These are phyloP conservation scores for Drosophila busckii DNA, from an alignment of 1,140 invertebrate genomes.

Conservation along the genomic window DNA sequence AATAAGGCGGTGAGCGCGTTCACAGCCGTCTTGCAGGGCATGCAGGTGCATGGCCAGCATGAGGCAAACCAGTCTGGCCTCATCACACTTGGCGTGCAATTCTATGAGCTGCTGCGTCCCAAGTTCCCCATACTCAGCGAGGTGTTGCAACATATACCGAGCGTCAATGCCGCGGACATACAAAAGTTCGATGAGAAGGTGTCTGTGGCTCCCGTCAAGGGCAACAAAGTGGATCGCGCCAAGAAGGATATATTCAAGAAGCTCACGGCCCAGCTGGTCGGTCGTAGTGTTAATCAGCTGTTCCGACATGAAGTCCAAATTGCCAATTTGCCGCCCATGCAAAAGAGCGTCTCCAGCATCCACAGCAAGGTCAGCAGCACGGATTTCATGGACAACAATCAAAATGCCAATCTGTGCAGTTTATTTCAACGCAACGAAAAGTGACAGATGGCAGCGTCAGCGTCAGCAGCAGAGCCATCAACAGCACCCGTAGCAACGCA, in stretches of 20 bases:
- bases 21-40: conserved; percentile 85
- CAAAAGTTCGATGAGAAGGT: conserved; percentile 92
- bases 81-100: conserved; percentile 80
- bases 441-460: conserved; percentile 40
- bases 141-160: conserved; percentile 87
- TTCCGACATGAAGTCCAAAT: conserved; percentile 93
- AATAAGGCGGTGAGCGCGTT: conserved; percentile 86
- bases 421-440: conserved; percentile 58
- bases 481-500: background rate
- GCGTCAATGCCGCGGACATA: conserved; percentile 86
- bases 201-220: conserved; percentile 83
- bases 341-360: conserved; percentile 8
- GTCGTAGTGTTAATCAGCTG: conserved; percentile 88
- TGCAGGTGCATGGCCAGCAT: conserved; percentile 90
- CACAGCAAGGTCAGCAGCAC: conserved; percentile 25
- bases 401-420: conserved; percentile 57
- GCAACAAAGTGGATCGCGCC: conserved; percentile 90
- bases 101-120: conserved; percentile 90
- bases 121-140: conserved; percentile 83
- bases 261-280: conserved; percentile 89
- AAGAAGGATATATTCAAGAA: conserved; percentile 95
- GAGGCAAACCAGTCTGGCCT: conserved; percentile 83
- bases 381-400: conserved; percentile 68
- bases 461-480: background rate
- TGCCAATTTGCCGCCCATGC: conserved; percentile 86